These are phyloP conservation scores for Panthera tigris DNA, from an alignment of 2,113 vertebrate species.

Conservation along the genomic window DNA sequence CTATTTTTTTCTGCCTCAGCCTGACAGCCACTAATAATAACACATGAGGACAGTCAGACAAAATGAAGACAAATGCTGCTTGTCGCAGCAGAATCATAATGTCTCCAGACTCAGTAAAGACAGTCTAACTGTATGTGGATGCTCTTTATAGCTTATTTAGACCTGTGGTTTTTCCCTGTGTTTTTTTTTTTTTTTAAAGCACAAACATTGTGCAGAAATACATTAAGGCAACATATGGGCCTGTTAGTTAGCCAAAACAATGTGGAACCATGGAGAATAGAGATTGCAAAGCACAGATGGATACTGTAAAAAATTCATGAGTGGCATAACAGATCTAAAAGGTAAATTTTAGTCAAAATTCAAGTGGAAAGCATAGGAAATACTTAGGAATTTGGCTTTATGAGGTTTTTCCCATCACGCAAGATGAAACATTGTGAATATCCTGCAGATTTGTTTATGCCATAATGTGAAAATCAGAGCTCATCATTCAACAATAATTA, in stretches of 20 bases:
- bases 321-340: conserved; percentile 90
- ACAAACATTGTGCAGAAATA: conserved; percentile 88
- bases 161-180: conserved; percentile 86
- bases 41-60: conserved; percentile 97
- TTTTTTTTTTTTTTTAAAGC: conserved; percentile 79
- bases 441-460: conserved; percentile 82
- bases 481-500: conserved; percentile 85
- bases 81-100: conserved; percentile 95
- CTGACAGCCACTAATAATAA: conserved; percentile 99
- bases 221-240: conserved; percentile 90
- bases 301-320: conserved; percentile 95
- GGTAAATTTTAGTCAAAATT: conserved; percentile 90
- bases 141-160: conserved; percentile 92
- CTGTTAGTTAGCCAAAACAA: conserved; percentile 91
- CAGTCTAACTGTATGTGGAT: conserved; percentile 91
- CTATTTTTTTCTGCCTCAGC: conserved; percentile 89
- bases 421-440: conserved; percentile 81
- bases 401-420: conserved; percentile 78
- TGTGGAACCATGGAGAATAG: conserved; percentile 86
- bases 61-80: conserved; percentile 99
- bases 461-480: conserved; percentile 81
- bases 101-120: conserved; percentile 91
- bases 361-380: conserved; percentile 83
- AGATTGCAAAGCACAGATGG: conserved; percentile 91
- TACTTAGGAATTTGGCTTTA: conserved; percentile 80